A percentile compares a stretch with the other conserved stretches of the same genome.
These are phyloP conservation scores for Himantopus leucocephalus DNA, from an alignment of 2,113 vertebrate species.

Conservation along the genomic window DNA sequence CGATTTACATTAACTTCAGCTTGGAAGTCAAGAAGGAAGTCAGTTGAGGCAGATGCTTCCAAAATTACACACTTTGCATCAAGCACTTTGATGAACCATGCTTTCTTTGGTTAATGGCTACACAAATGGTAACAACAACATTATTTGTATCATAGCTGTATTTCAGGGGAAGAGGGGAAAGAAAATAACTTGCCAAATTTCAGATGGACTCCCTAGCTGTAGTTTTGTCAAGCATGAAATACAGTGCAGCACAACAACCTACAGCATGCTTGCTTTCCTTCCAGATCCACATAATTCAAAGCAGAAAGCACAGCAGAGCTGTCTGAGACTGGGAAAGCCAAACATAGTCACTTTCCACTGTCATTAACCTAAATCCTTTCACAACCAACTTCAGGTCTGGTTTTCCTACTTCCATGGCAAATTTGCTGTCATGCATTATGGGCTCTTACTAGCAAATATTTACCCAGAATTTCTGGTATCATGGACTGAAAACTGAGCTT, in stretches of 20 bases:
- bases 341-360: neutral
- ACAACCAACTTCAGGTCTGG: neutral
- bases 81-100: neutral
- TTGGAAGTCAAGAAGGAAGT: neutral
- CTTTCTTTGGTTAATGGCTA: neutral
- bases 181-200: neutral
- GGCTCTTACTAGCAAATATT: neutral
- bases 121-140: neutral
- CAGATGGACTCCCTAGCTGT: neutral
- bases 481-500: neutral
- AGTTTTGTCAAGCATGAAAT: neutral
- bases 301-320: neutral
- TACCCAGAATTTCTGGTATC: neutral
- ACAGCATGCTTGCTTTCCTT: neutral
- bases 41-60: neutral
- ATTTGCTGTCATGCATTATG: neutral
- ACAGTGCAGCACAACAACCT: neutral
- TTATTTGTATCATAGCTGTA: neutral
- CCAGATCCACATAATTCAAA: neutral
- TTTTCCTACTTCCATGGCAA: neutral
- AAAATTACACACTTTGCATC: neutral
- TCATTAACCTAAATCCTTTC: neutral
- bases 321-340: neutral
- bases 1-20: neutral
- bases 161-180: neutral